Evolutionary conservation across 2,888 invertebrate genomes (phyloP).

Genomic region (Meandrusa payeni): DNA sequence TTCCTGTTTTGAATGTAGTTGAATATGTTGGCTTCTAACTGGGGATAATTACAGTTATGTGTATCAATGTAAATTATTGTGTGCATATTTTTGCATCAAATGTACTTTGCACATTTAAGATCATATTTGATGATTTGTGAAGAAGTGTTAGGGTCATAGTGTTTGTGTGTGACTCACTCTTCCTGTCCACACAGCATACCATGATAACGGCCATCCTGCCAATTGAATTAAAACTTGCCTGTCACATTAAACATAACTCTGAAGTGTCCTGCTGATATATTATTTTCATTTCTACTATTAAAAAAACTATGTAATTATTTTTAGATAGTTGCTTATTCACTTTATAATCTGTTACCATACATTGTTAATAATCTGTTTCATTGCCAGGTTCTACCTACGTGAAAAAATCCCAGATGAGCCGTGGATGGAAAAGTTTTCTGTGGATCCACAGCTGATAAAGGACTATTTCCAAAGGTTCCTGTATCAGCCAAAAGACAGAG

Average conservation of each 20-base stretch:
- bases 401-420: constrained; percentile 92
- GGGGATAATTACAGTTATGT: constrained; percentile 21
- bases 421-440: constrained; percentile 93
- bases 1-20: constrained; percentile 22
- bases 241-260: constrained; percentile 51
- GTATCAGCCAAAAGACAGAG: constrained; percentile 94
- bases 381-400: constrained; percentile 90
- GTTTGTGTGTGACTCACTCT: constrained; percentile 69
- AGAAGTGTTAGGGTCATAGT: constrained; percentile 51
- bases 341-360: constrained; percentile 17
- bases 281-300: constrained; percentile 45
- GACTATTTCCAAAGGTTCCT: constrained; percentile 95
- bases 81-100: constrained; percentile 18
- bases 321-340: constrained; percentile 27
- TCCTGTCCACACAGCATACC: constrained; percentile 58
- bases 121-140: constrained; percentile 38
- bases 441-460: constrained; percentile 95
- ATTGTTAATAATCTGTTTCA: constrained; percentile 28
- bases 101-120: constrained; percentile 20
- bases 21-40: constrained; percentile 8
- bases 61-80: constrained; percentile 13
- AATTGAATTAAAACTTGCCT: constrained; percentile 62
- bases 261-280: constrained; percentile 46
- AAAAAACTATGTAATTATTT: constrained; percentile 64
- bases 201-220: constrained; percentile 77